Conservation (phyloP, 2,797 vertebrate species). For the Chelon labrosus region DNA sequence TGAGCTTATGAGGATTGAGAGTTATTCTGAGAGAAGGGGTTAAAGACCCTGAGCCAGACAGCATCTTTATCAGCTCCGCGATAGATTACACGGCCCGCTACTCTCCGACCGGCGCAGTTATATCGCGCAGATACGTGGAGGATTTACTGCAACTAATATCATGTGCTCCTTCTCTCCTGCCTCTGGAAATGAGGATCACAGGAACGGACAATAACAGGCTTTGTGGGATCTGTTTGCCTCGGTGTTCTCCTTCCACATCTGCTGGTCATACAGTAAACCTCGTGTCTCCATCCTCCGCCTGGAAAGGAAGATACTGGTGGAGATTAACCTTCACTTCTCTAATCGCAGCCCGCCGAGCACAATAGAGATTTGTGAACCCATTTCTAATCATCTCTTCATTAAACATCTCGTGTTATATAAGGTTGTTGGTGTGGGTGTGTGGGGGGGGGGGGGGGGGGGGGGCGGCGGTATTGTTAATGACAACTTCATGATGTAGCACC, state of each 20-base stretch:
- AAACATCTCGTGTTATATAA: too few relatives aligned
- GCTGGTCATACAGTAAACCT: slow-evolving; percentile 65
- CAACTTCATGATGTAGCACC: too few relatives aligned
- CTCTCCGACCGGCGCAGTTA: slow-evolving; percentile 30
- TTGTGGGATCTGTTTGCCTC: slow-evolving; percentile 58
- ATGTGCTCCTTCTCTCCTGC: slow-evolving; percentile 64
- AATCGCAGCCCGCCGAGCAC: background rate
- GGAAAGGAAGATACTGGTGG: slow-evolving; percentile 25
- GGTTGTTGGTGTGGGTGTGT: too few relatives aligned
- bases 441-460: too few relatives aligned
- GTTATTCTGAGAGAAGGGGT: slow-evolving; percentile 29
- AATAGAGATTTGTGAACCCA: background rate
- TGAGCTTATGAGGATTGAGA: slow-evolving; percentile 32
- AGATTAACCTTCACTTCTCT: slow-evolving; percentile 37
- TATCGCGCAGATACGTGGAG: slow-evolving; percentile 43
- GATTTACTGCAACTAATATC: slow-evolving; percentile 52
- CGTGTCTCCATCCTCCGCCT: slow-evolving; percentile 53
- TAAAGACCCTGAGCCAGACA: slow-evolving; percentile 38
- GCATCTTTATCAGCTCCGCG: slow-evolving; percentile 41
- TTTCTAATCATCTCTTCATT: too few relatives aligned
- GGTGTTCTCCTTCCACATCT: slow-evolving; percentile 41
- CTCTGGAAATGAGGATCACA: slow-evolving; percentile 55
- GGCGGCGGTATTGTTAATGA: too few relatives aligned
- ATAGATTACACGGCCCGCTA: slow-evolving; percentile 43
- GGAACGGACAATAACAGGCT: slow-evolving; percentile 63